These are phyloP conservation scores for Psammodynastes pulverulentus DNA, from an alignment of 2,113 vertebrate species.

Conservation along the genomic window DNA sequence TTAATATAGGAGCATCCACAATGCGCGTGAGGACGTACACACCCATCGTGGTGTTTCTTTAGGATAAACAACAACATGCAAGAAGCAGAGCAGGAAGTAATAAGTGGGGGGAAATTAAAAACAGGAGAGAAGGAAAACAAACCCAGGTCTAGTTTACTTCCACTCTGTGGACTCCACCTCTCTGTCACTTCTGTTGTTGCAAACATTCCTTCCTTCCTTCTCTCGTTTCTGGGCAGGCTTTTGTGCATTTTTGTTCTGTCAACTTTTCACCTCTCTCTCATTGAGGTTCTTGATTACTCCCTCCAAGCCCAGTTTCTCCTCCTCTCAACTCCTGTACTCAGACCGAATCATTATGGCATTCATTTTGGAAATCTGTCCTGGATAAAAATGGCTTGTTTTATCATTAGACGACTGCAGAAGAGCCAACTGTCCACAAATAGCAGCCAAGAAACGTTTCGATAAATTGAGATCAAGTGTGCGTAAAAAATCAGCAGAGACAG, in stretches of 20 bases:
- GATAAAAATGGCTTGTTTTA: not conserved
- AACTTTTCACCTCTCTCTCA: not conserved
- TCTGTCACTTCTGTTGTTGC: not conserved
- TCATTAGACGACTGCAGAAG: not conserved
- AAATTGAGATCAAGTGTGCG: not conserved
- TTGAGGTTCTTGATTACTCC: not conserved
- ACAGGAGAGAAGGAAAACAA: not conserved
- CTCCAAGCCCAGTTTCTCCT: not conserved
- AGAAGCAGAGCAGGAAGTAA: not conserved
- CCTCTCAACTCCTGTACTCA: not conserved
- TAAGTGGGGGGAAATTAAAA: not conserved
- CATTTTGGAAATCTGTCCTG: not conserved
- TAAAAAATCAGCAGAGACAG: not conserved
- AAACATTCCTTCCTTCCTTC: not conserved
- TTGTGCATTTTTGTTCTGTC: not conserved
- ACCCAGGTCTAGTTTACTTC: not conserved
- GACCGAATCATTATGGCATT: not conserved
- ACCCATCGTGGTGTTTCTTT: not conserved
- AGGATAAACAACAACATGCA: not conserved
- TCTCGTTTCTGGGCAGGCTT: not conserved
- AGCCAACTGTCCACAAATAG: no score
- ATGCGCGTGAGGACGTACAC: not conserved
- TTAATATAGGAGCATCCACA: not conserved
- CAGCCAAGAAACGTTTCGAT: not conserved
- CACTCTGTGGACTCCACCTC: not conserved